Evolutionary conservation across 2,797 vertebrate genomes (phyloP).

Genomic region (Leptodactylus fallax): DNA sequence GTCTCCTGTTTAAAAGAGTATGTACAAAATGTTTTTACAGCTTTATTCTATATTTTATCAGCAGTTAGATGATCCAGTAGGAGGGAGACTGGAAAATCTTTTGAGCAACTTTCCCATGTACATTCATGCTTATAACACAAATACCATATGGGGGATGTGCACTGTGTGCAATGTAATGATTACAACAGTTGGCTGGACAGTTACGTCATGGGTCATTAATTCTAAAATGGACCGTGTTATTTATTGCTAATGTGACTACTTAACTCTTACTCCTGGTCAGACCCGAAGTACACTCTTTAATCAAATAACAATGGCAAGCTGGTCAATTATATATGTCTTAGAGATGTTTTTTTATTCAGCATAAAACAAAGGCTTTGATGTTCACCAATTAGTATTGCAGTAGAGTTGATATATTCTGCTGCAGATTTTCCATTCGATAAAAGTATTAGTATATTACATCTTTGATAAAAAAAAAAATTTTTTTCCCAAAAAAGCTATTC

Average conservation of each 20-base stretch:
- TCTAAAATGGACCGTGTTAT: conserved; percentile 18
- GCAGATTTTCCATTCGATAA: neutral
- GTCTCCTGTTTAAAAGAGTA: too few species aligned
- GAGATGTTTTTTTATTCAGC: too few species aligned
- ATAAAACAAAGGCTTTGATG: neutral
- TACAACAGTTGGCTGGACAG: conserved; percentile 31
- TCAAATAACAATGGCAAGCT: too few species aligned
- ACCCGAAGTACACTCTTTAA: too few species aligned
- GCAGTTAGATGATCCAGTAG: neutral
- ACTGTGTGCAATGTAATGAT: neutral
- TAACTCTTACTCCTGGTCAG: too few species aligned
- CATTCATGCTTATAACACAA: conserved; percentile 13
- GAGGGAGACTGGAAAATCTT: conserved; percentile 6
- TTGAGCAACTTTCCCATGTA: conserved; percentile 15
- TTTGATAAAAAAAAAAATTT: neutral
- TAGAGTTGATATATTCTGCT: neutral
- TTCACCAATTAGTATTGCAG: neutral
- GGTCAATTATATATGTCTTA: too few species aligned
- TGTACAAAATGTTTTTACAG: neutral
- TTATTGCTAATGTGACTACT: neutral
- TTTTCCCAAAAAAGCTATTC: neutral
- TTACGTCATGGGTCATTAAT: conserved; percentile 36
- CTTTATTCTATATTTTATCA: neutral
- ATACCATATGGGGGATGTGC: conserved; percentile 20
- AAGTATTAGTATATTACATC: neutral